Evolutionary conservation across 2,797 vertebrate species (phyloP), one percentile per base, ranked within the genome.

Genomic region (Tympanoctomys barrerae): DNA sequence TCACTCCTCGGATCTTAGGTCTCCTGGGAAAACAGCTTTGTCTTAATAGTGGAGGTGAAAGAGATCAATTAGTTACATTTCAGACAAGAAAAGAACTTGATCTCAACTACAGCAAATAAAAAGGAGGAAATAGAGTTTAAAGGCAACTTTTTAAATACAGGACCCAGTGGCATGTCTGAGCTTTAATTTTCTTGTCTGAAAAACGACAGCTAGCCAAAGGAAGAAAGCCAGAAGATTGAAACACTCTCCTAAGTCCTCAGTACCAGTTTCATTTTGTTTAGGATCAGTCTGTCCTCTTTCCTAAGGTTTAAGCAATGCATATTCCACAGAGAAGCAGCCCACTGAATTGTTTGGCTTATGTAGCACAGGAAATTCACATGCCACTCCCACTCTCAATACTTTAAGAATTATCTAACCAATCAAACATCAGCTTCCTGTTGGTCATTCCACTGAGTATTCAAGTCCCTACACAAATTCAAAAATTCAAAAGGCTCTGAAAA

Each of bases 61-160:
- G 0, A 85, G 13, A 39, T 59, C 81, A 84, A 14, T 33, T 42
- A 80, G 57, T 85, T 13, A 46, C 14, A 84, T 39, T 57, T 49
- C 28, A 94, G 8, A 21, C 18, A 94, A 82, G 42, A 73, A 90
- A 71, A 61, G 46, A 95, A 61, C 87, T 85, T 81, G 95, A 94
- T 88, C 89, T 90, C 36, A 92, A 90, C 5, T 57, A 59, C 24
- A 77, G n/a, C 49, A 88, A 71, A 86, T 82, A 59, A 71, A 92
- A 46, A 89, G 3, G 73, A 54, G 14, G 24, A 36, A 79, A 26
- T 59, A 22, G 22, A 89, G 2, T 59, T 90, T 79, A 4, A 2
- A 92, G 64, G 59, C 26, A 90, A 66, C 83, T 82, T 54, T 90
- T 78, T 57, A 93, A 91, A 12, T 73, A 39, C 6, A 19, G 10